Conservation (phyloP, 2,888 invertebrate species). For the Pollenia amentaria region DNA sequence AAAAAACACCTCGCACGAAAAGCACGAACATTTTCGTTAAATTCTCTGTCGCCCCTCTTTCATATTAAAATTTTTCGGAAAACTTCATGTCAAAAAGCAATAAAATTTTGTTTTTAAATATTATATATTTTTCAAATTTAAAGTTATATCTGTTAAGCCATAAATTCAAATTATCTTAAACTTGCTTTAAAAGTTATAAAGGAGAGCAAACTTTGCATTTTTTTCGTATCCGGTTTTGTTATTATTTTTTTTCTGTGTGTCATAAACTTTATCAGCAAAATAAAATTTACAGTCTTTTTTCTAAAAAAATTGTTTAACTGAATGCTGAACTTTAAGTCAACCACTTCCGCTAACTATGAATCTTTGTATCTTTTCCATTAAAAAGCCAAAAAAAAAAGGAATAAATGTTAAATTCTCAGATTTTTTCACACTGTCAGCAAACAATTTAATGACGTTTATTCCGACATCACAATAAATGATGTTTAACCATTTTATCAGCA, state of each 20-base stretch:
- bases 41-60: no score
- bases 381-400: background rate
- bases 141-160: no score
- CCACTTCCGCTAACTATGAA: slow-evolving; percentile 30
- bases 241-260: background rate
- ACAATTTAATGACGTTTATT: slow-evolving; percentile 27
- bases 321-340: background rate
- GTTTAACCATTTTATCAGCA: slow-evolving; percentile 15
- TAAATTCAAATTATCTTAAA: no score
- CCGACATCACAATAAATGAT: slow-evolving; percentile 17
- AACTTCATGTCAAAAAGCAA: no score
- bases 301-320: background rate
- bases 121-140: no score
- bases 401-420: background rate
- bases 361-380: slow-evolving; percentile 19
- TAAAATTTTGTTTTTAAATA: no score
- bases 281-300: background rate
- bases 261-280: slow-evolving; percentile 27
- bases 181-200: no score
- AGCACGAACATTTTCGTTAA: no score
- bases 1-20: no score
- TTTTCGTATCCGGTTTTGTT: no score
- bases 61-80: no score
- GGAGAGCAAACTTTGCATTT: no score
- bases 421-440: slow-evolving; percentile 30